A percentile compares a stretch with the other conserved stretches of the same genome.
These are phyloP conservation scores for Megalurothrips usitatus DNA, from an alignment of 2,888 invertebrate species.

Conservation along the genomic window DNA sequence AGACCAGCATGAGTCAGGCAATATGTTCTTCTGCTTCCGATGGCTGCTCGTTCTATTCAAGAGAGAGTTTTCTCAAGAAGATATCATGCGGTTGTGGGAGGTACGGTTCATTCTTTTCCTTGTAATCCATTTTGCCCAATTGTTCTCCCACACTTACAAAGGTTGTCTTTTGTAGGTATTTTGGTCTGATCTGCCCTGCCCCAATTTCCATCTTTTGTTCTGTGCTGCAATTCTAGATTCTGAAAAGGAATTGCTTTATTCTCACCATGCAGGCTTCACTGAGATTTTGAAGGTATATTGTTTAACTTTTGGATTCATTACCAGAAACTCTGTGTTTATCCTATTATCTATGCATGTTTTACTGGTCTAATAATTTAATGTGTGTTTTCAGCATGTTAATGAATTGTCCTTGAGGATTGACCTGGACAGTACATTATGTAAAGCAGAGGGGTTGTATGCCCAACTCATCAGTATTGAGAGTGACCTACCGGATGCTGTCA, in stretches of 20 bases:
- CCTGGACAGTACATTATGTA: constrained; percentile 71
- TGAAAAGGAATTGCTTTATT: constrained; percentile 82
- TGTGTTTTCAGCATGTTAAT: constrained; percentile 76
- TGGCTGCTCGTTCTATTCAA: constrained; percentile 97
- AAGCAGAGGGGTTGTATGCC: constrained; percentile 88
- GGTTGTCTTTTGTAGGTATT: constrained; percentile 46
- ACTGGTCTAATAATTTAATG: constrained; percentile 19
- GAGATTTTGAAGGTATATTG: constrained; percentile 84
- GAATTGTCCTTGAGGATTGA: constrained; percentile 85
- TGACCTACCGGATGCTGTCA: constrained; percentile 65
- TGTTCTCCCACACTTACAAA: not conserved
- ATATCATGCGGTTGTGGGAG: constrained; percentile 92
- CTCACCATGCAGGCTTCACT: constrained; percentile 88
- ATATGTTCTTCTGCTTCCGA: constrained; percentile 98
- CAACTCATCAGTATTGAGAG: constrained; percentile 69
- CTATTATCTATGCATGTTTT: not conserved
- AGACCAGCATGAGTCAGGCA: constrained; percentile 80
- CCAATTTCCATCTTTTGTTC: constrained; percentile 91
- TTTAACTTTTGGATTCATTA: not conserved
- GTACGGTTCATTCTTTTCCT: constrained; percentile 48
- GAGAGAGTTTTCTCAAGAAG: constrained; percentile 81
- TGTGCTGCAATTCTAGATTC: constrained; percentile 89
- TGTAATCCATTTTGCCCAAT: not conserved
- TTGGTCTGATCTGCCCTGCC: constrained; percentile 92
- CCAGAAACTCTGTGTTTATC: not conserved